Evolutionary conservation across 2,113 vertebrate genomes (phyloP).

Genomic region (Suncus etruscus): DNA sequence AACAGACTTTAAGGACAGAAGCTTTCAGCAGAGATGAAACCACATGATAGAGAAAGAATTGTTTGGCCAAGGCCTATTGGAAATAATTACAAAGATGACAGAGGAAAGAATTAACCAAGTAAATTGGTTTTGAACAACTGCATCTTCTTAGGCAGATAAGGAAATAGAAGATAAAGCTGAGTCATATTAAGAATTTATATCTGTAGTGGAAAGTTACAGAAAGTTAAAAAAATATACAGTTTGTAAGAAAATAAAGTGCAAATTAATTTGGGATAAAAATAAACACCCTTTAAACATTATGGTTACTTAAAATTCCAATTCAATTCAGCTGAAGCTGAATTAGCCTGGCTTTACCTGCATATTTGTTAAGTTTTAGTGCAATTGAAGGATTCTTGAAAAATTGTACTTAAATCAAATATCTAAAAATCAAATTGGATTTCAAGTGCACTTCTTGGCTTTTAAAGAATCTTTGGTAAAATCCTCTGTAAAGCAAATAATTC

Average conservation of each 20-base stretch:
- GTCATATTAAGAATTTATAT: slow-evolving; percentile 65
- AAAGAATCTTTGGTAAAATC: slow-evolving; percentile 20
- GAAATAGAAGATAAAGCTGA: slow-evolving; percentile 67
- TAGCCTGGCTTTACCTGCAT: slow-evolving; percentile 35
- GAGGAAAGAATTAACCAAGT: slow-evolving; percentile 76
- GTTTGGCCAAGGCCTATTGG: slow-evolving; percentile 65
- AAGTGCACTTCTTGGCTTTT: slow-evolving; percentile 1
- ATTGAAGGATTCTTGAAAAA: slow-evolving; percentile 32
- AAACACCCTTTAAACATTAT: not conserved
- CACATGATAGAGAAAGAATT: slow-evolving; percentile 71
- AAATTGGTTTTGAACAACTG: slow-evolving; percentile 76
- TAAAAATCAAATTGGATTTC: slow-evolving; percentile 64
- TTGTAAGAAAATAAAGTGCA: slow-evolving; percentile 65
- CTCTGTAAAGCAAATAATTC: slow-evolving; percentile 29
- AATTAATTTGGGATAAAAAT: slow-evolving; percentile 41
- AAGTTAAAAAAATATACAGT: slow-evolving; percentile 55
- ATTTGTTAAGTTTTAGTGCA: slow-evolving; percentile 49
- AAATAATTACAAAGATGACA: slow-evolving; percentile 80
- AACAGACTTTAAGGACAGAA: slow-evolving; percentile 72
- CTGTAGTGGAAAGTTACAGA: slow-evolving; percentile 59
- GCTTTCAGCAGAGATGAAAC: slow-evolving; percentile 76
- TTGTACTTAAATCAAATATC: slow-evolving; percentile 56
- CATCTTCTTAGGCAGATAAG: slow-evolving; percentile 78
- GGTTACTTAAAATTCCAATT: slow-evolving; percentile 62
- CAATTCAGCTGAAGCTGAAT: slow-evolving; percentile 40